phyloP scores from a whole-genome alignment of 1,140 invertebrate genomes.

The Megathymus violae region DNA sequence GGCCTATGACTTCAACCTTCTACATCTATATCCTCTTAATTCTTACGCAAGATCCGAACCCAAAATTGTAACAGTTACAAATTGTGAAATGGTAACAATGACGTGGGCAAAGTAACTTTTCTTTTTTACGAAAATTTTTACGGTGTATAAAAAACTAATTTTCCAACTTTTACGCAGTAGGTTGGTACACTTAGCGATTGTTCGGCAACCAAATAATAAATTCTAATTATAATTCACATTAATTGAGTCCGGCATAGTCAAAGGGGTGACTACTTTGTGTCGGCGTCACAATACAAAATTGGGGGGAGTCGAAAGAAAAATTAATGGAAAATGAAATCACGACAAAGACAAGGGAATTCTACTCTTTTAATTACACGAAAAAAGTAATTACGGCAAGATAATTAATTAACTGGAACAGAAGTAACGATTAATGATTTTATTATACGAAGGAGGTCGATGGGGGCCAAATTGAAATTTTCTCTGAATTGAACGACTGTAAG shows the following conservation, averaged over 20 bases:
- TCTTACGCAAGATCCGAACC: no score
- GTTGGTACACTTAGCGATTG: slow-evolving; percentile 17
- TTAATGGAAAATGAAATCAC: slow-evolving; percentile 83
- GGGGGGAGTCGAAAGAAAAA: slow-evolving; percentile 79
- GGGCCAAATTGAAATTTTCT: slow-evolving; percentile 73
- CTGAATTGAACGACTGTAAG: slow-evolving; percentile 45
- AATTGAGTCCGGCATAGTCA: slow-evolving; percentile 78
- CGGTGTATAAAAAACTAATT: not conserved
- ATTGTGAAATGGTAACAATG: no score
- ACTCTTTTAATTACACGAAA: slow-evolving; percentile 84
- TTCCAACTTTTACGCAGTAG: slow-evolving; percentile 5
- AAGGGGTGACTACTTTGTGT: slow-evolving; percentile 77
- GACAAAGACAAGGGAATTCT: slow-evolving; percentile 82
- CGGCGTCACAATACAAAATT: slow-evolving; percentile 79
- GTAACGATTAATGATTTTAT: slow-evolving; percentile 84
- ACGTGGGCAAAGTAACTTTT: no score
- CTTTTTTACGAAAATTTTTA: not conserved
- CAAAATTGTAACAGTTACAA: no score
- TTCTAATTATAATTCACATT: slow-evolving; percentile 81
- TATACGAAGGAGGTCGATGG: slow-evolving; percentile 78
- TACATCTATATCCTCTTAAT: no score
- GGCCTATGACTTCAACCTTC: no score
- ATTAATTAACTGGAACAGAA: slow-evolving; percentile 84
- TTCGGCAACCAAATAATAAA: slow-evolving; percentile 63
- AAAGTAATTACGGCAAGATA: slow-evolving; percentile 83